Evolutionary conservation across 2,113 vertebrate species (phyloP).

Genomic region (Corythornis madagascariensis): DNA sequence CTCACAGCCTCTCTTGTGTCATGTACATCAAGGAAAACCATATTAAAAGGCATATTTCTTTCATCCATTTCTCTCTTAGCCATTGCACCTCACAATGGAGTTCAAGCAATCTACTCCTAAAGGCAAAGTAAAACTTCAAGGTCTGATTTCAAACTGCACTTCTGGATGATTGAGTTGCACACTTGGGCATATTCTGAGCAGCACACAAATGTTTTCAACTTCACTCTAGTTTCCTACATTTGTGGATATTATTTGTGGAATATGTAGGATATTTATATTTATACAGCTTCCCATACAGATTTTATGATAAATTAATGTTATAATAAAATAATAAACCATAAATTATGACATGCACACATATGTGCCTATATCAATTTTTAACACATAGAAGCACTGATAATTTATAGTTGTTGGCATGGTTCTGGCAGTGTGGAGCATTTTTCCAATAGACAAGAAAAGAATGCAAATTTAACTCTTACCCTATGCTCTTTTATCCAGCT

Average conservation of each 20-base stretch:
- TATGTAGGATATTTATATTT: background rate
- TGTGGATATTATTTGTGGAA: background rate
- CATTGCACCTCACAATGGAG: background rate
- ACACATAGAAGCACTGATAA: background rate
- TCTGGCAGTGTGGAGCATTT: background rate
- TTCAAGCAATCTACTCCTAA: background rate
- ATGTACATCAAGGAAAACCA: background rate
- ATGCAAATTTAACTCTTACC: constrained; percentile 75
- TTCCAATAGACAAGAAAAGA: background rate
- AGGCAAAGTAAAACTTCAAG: background rate
- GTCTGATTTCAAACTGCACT: background rate
- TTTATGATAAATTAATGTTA: background rate
- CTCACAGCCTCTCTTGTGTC: background rate
- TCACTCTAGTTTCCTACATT: background rate
- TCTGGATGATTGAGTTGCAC: background rate
- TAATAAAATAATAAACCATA: background rate
- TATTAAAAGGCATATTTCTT: background rate
- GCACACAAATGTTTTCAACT: background rate
- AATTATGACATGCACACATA: background rate
- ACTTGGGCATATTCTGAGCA: background rate
- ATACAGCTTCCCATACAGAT: background rate
- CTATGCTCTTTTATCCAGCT: constrained; percentile 97
- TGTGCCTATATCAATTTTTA: background rate
- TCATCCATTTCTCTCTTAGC: background rate
- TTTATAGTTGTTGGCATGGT: background rate